Percentiles rank a stretch among this genome's conserved stretches.
Conservation (phyloP, 2,888 invertebrate genomes). For the Tuta absoluta region DNA sequence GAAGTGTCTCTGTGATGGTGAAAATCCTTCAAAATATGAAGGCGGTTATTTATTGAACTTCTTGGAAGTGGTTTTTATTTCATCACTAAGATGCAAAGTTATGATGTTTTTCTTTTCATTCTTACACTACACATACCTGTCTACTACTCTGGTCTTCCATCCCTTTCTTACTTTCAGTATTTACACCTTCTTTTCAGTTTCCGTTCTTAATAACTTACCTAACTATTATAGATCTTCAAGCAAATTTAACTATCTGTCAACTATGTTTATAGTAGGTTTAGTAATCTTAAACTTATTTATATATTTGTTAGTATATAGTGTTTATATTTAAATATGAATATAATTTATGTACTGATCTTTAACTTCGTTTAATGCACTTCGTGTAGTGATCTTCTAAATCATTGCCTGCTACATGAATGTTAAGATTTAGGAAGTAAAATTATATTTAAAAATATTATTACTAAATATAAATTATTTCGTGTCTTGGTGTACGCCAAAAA, state of each 20-base stretch:
- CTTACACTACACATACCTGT: conserved; percentile 41
- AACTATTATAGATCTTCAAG: conserved; percentile 55
- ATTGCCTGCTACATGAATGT: conserved; percentile 70
- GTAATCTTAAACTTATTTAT: conserved; percentile 49
- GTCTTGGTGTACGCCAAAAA: conserved; percentile 66
- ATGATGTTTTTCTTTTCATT: conserved; percentile 26
- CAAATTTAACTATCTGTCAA: conserved; percentile 76
- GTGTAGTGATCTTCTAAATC: conserved; percentile 63
- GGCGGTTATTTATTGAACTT: conserved; percentile 18
- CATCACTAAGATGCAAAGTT: conserved; percentile 35
- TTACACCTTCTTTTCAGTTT: conserved; percentile 33
- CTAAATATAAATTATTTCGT: conserved; percentile 50
- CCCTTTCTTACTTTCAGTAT: conserved; percentile 37
- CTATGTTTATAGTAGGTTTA: conserved; percentile 59
- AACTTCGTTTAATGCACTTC: conserved; percentile 66
- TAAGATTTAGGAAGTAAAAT: conserved; percentile 55
- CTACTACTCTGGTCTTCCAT: conserved; percentile 54
- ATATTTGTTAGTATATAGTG: conserved; percentile 51
- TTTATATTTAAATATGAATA: conserved; percentile 43
- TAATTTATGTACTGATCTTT: conserved; percentile 47
- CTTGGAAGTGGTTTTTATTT: conserved; percentile 30
- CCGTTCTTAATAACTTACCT: conserved; percentile 26
- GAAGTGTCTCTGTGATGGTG: conserved; percentile 3
- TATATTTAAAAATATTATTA: conserved; percentile 51
- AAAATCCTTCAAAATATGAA: conserved; percentile 17